Percentiles rank a stretch among this genome's conserved stretches.
phyloP scores from a whole-genome alignment of 1,140 invertebrate genomes.

The Bombus waltoni region DNA sequence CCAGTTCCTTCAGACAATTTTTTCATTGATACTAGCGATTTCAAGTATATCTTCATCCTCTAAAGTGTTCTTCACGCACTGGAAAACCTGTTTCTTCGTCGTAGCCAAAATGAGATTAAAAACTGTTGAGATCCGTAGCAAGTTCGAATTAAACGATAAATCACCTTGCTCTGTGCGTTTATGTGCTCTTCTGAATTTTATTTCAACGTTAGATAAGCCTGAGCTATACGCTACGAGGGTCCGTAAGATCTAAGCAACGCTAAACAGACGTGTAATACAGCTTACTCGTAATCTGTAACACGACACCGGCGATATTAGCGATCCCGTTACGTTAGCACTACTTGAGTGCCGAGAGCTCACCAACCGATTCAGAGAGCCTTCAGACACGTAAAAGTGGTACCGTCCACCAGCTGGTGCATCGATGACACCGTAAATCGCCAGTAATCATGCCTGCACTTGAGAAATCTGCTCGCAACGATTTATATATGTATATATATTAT shows the following conservation, averaged over 20 bases:
- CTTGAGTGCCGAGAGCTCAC: background rate
- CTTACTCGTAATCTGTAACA: slow-evolving; percentile 56
- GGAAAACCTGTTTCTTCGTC: too few species aligned
- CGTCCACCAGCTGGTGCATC: slow-evolving; percentile 32
- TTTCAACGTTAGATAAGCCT: background rate
- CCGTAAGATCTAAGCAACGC: background rate
- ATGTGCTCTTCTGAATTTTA: background rate
- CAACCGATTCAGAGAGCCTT: background rate
- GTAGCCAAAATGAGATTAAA: too few species aligned
- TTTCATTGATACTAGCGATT: too few species aligned
- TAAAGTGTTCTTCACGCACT: too few species aligned
- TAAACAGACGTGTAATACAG: slow-evolving; percentile 21
- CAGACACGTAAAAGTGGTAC: slow-evolving; percentile 18
- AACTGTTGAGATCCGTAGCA: too few species aligned
- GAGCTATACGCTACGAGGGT: background rate
- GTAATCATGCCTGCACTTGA: background rate
- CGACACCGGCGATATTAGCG: slow-evolving; percentile 56
- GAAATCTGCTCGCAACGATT: background rate
- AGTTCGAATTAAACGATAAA: too few species aligned
- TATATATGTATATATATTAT: too few species aligned
- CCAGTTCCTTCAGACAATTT: too few species aligned
- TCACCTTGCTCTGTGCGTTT: too few species aligned
- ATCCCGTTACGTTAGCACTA: slow-evolving; percentile 54
- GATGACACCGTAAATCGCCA: slow-evolving; percentile 24
- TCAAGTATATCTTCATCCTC: too few species aligned